Evolutionary conservation across 2,113 vertebrate species (phyloP).

Genomic region (Lampris incognitus): DNA sequence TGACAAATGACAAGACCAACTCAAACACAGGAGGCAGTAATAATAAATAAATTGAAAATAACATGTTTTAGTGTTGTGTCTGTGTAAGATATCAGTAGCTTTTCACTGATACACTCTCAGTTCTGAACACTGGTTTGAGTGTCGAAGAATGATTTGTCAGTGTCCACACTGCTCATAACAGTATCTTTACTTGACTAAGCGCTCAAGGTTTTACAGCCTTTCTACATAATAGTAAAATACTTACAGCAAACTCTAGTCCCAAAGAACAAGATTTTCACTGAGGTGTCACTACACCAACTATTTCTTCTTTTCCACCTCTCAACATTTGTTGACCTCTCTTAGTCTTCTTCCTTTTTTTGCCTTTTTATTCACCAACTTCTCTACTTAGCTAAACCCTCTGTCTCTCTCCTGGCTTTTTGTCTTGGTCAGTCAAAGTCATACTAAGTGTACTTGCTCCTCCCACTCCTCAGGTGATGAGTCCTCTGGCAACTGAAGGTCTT

Average conservation of each 20-base stretch:
- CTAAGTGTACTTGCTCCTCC: constrained; percentile 77
- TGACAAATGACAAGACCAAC: constrained; percentile 40
- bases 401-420: constrained; percentile 6
- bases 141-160: constrained; percentile 54
- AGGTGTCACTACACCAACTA: not conserved
- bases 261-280: constrained; percentile 17
- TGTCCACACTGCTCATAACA: constrained; percentile 61
- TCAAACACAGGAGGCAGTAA: constrained; percentile 37
- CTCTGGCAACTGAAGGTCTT: constrained; percentile 55
- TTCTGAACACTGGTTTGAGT: constrained; percentile 48
- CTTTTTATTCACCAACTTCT: not conserved
- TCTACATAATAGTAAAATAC: constrained; percentile 71
- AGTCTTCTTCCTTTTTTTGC: not conserved
- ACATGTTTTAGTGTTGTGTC: constrained; percentile 47
- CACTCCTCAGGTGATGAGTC: constrained; percentile 70
- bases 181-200: constrained; percentile 68
- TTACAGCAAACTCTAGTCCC: constrained; percentile 51
- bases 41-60: constrained; percentile 54
- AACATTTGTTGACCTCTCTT: not conserved
- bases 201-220: constrained; percentile 34
- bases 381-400: not conserved
- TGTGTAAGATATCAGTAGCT: constrained; percentile 70
- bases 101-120: constrained; percentile 38
- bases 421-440: constrained; percentile 48
- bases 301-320: constrained; percentile 8